These are phyloP conservation scores for Acheta domesticus DNA, from an alignment of 2,888 invertebrate species.

Conservation along the genomic window DNA sequence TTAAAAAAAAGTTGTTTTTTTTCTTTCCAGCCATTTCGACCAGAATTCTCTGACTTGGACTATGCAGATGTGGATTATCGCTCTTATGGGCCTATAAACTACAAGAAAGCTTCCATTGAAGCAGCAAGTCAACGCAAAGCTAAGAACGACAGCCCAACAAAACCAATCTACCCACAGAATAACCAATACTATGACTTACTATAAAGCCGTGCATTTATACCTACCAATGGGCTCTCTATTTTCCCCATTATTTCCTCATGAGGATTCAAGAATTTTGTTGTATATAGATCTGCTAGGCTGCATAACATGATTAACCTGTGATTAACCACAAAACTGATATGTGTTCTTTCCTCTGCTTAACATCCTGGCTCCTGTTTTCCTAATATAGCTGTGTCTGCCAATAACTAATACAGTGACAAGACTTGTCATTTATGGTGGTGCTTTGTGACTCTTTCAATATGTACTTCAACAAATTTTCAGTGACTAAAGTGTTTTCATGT, in stretches of 20 bases:
- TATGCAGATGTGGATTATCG: conserved; percentile 88
- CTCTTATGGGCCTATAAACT: conserved; percentile 88
- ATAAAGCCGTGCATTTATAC: conserved; percentile 34
- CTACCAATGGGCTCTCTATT: conserved; percentile 3
- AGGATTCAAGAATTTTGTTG: background rate
- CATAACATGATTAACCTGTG: conserved; percentile 29
- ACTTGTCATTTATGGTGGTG: conserved; percentile 31
- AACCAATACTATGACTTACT: conserved; percentile 32
- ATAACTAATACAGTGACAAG: conserved; percentile 25
- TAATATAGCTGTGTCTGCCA: conserved; percentile 23
- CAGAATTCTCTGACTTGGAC: conserved; percentile 74
- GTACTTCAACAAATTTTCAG: conserved; percentile 29
- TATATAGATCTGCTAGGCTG: background rate
- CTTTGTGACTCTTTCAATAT: conserved; percentile 29
- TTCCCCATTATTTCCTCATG: background rate
- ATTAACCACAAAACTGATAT: conserved; percentile 28
- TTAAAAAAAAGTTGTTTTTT: background rate
- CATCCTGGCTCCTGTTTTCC: conserved; percentile 12
- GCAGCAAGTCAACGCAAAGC: conserved; percentile 50
- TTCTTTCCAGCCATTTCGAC: conserved; percentile 68
- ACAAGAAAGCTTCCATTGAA: conserved; percentile 83
- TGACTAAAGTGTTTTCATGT: conserved; percentile 34
- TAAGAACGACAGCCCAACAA: conserved; percentile 29
- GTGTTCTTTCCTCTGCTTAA: conserved; percentile 29
- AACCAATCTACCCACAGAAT: conserved; percentile 29